phyloP scores from a whole-genome alignment of 53 echinoderm and acorn worm species.

The Mesocentrotus franciscanus region DNA sequence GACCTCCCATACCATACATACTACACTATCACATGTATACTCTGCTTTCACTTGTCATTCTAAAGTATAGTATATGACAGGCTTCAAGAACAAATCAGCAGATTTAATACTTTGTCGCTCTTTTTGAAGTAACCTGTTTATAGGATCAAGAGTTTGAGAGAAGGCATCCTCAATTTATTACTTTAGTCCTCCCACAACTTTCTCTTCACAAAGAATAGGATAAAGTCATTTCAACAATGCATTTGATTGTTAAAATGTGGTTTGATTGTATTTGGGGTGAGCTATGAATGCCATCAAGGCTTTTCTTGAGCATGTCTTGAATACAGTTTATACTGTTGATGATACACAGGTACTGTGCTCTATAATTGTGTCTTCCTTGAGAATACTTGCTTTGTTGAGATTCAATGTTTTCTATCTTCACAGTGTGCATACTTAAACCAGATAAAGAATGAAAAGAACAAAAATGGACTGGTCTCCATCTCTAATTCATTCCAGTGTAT shows the following conservation, averaged over 20 bases:
- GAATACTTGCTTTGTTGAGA: slow-evolving; percentile 6
- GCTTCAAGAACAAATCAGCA: background rate
- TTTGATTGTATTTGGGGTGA: slow-evolving; percentile 20
- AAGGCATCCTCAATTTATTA: slow-evolving; percentile 14
- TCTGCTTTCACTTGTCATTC: background rate
- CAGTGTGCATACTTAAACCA: background rate
- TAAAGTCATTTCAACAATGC: slow-evolving; percentile 3
- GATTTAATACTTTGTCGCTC: background rate
- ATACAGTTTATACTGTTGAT: background rate
- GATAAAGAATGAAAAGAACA: background rate
- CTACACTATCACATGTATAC: background rate
- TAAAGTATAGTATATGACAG: background rate
- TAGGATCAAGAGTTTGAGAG: background rate
- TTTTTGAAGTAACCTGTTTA: slow-evolving; percentile 42
- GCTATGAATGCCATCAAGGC: background rate
- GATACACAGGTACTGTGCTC: background rate
- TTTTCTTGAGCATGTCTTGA: slow-evolving; percentile 7
- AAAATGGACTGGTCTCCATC: background rate
- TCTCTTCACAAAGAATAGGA: background rate
- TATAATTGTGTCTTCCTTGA: slow-evolving; percentile 13
- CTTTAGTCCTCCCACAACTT: background rate
- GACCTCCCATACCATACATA: slow-evolving; percentile 20
- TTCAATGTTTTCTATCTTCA: background rate
- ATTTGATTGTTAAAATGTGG: slow-evolving; percentile 27
- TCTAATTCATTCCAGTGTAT: background rate